Percentiles rank a stretch among this genome's conserved stretches.
phyloP scores from a whole-genome alignment of 2,888 invertebrate genomes.

The Mamestra brassicae region DNA sequence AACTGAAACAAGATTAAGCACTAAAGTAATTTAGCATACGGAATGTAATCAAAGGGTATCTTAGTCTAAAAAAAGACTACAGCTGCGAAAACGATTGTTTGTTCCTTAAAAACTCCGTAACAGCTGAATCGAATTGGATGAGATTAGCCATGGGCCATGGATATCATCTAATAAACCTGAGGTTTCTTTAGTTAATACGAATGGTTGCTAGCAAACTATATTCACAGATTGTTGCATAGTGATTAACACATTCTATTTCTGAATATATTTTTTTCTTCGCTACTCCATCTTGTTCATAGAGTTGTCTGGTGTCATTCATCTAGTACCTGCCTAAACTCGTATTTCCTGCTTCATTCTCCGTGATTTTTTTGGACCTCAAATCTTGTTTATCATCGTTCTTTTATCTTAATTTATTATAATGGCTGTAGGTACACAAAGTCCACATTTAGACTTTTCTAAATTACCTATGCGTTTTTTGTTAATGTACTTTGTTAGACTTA shows the following conservation, averaged over 20 bases:
- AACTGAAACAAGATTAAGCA: not conserved
- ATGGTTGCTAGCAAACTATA: slow-evolving; percentile 14
- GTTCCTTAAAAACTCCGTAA: slow-evolving; percentile 23
- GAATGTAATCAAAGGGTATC: slow-evolving; percentile 27
- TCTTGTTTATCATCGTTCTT: slow-evolving; percentile 51
- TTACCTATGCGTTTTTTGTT: slow-evolving; percentile 20
- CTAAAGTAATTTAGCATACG: not conserved
- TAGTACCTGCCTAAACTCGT: slow-evolving; percentile 49
- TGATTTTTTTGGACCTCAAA: slow-evolving; percentile 50
- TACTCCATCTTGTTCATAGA: slow-evolving; percentile 25
- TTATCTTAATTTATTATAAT: slow-evolving; percentile 43
- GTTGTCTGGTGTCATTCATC: slow-evolving; percentile 58
- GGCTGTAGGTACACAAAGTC: slow-evolving; percentile 35
- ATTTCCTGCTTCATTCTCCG: slow-evolving; percentile 57
- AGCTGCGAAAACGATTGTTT: slow-evolving; percentile 28
- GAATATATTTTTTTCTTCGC: slow-evolving; percentile 19
- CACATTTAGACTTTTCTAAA: slow-evolving; percentile 11
- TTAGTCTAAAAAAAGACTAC: slow-evolving; percentile 25
- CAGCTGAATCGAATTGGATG: slow-evolving; percentile 42
- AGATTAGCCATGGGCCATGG: slow-evolving; percentile 41
- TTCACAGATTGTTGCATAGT: slow-evolving; percentile 14
- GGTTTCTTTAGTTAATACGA: slow-evolving; percentile 19
- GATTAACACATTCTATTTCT: slow-evolving; percentile 22
- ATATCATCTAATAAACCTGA: slow-evolving; percentile 24
- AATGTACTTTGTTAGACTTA: not conserved